A percentile compares a stretch with the other conserved stretches of the same genome.
phyloP scores from a whole-genome alignment of 2,888 invertebrate species.

The Pilophorus perplexus region DNA sequence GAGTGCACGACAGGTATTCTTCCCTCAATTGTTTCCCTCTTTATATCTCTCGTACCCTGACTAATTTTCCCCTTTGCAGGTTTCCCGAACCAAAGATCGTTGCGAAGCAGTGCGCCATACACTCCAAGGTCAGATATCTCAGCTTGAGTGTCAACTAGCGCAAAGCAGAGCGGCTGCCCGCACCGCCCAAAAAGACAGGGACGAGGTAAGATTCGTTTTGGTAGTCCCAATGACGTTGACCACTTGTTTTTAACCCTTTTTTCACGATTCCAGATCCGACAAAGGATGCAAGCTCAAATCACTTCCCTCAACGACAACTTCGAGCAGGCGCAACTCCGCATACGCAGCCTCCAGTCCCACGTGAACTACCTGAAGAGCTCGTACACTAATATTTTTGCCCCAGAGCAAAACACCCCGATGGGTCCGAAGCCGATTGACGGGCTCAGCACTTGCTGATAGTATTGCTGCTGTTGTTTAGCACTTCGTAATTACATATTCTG shows the following conservation, averaged over 20 bases:
- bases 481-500: no score
- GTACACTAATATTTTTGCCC: slow-evolving; percentile 44
- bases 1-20: slow-evolving; percentile 65
- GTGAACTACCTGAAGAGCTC: slow-evolving; percentile 47
- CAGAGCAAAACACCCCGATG: slow-evolving; percentile 1
- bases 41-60: no score
- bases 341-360: slow-evolving; percentile 47
- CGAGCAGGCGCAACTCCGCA: slow-evolving; percentile 59
- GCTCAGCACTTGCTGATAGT: slow-evolving; percentile 22
- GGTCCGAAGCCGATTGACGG: slow-evolving; percentile 34
- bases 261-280: slow-evolving; percentile 57
- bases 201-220: slow-evolving; percentile 59
- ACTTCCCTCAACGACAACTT: slow-evolving; percentile 66
- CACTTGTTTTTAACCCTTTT: no score
- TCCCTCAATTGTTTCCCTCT: no score
- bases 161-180: slow-evolving; percentile 63
- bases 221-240: no score
- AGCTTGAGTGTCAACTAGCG: slow-evolving; percentile 66
- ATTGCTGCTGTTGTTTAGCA: no score
- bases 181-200: slow-evolving; percentile 65
- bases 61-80: no score
- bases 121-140: slow-evolving; percentile 65
- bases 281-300: slow-evolving; percentile 68
- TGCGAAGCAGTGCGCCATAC: slow-evolving; percentile 62
- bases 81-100: slow-evolving; percentile 64